These are phyloP conservation scores for Volucella inflata DNA, from an alignment of 2,888 invertebrate species.

Conservation along the genomic window DNA sequence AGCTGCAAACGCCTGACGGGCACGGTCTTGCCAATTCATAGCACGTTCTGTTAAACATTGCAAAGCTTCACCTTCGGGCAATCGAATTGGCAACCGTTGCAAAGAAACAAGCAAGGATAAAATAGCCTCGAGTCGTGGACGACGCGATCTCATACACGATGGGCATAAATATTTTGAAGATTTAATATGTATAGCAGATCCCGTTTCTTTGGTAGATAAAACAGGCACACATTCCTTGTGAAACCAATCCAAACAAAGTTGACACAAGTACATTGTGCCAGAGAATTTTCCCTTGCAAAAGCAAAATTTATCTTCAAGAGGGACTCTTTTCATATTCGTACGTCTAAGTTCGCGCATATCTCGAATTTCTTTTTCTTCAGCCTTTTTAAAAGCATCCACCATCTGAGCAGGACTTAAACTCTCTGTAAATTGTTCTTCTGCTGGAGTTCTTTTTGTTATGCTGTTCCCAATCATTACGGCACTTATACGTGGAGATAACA, in stretches of 20 bases:
- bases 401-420: slow-evolving; percentile 90
- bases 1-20: slow-evolving; percentile 87
- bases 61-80: slow-evolving; percentile 97
- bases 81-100: slow-evolving; percentile 89
- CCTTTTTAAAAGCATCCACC: slow-evolving; percentile 91
- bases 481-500: slow-evolving; percentile 85
- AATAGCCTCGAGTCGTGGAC: slow-evolving; percentile 93
- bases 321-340: slow-evolving; percentile 84
- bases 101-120: slow-evolving; percentile 90
- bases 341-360: slow-evolving; percentile 89
- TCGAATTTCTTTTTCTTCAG: slow-evolving; percentile 91
- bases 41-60: slow-evolving; percentile 96
- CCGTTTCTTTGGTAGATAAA: slow-evolving; percentile 68
- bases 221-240: slow-evolving; percentile 86
- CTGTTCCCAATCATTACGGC: slow-evolving; percentile 80
- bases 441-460: slow-evolving; percentile 78
- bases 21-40: slow-evolving; percentile 97
- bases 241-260: slow-evolving; percentile 97
- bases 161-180: slow-evolving; percentile 91
- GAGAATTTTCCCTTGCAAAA: slow-evolving; percentile 89
- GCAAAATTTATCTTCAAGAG: slow-evolving; percentile 88
- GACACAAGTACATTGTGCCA: slow-evolving; percentile 95
- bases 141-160: slow-evolving; percentile 93
- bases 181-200: neutral
- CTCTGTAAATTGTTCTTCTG: slow-evolving; percentile 85